Conservation (phyloP, 2,113 vertebrate genomes). For the Speoplatyrhinus poulsoni region DNA sequence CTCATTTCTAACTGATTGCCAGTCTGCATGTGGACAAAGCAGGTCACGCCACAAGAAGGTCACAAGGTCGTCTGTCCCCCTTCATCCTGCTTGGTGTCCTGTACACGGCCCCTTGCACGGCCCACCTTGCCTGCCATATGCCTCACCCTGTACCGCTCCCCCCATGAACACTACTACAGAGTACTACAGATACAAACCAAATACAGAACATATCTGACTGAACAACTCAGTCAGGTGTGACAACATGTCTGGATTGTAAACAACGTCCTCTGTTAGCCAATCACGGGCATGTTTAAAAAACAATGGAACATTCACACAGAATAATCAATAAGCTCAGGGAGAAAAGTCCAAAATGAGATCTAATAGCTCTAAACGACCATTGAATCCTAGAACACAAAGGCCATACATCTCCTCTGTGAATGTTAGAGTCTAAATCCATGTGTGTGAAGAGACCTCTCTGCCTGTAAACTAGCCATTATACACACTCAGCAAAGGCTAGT, state of each 20-base stretch:
- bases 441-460: slow-evolving; percentile 44
- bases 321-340: no score
- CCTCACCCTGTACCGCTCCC: slow-evolving; percentile 62
- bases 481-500: slow-evolving; percentile 55
- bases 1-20: slow-evolving; percentile 54
- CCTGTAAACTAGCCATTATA: slow-evolving; percentile 75
- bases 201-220: no score
- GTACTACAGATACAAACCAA: no score
- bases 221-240: no score
- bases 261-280: no score
- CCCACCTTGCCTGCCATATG: slow-evolving; percentile 50
- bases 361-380: no score
- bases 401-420: slow-evolving; percentile 29
- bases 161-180: no score
- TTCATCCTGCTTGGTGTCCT: slow-evolving; percentile 45
- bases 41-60: slow-evolving; percentile 68
- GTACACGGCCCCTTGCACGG: background rate
- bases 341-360: no score
- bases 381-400: no score
- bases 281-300: no score
- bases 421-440: slow-evolving; percentile 56
- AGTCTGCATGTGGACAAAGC: slow-evolving; percentile 62
- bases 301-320: no score
- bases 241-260: no score
- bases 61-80: slow-evolving; percentile 65